These are phyloP conservation scores for Mythimna lalbum DNA, from an alignment of 2,888 invertebrate species.

Conservation along the genomic window DNA sequence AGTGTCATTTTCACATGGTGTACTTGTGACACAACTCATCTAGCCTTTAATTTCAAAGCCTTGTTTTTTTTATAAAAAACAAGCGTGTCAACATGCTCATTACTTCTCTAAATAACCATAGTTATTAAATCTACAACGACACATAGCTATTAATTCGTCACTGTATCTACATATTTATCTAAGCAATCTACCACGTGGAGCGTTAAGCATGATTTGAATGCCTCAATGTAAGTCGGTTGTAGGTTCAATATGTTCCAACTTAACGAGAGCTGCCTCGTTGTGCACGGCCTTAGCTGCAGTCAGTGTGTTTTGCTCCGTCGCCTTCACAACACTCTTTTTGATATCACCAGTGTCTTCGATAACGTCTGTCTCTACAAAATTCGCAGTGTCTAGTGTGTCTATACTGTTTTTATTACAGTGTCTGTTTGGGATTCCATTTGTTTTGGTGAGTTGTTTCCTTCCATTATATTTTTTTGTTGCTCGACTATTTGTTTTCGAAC, in stretches of 20 bases:
- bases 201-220: constrained; percentile 46
- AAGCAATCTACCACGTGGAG: constrained; percentile 31
- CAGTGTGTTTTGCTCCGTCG: constrained; percentile 80
- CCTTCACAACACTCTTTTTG: constrained; percentile 67
- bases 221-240: constrained; percentile 27
- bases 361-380: constrained; percentile 6
- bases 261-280: constrained; percentile 37
- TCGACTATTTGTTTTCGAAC: constrained; percentile 21
- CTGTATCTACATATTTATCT: constrained; percentile 18
- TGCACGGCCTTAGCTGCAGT: constrained; percentile 63
- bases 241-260: constrained; percentile 41
- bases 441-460: constrained; percentile 44
- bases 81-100: background rate
- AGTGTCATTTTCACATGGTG: too few relatives aligned
- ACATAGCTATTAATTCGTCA: constrained; percentile 19
- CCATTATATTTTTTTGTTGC: background rate
- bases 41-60: background rate
- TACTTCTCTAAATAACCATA: background rate
- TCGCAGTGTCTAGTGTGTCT: constrained; percentile 16
- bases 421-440: constrained; percentile 25
- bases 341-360: background rate
- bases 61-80: constrained; percentile 6
- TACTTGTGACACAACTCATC: background rate
- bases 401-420: constrained; percentile 24
- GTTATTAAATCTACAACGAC: constrained; percentile 20